Evolutionary conservation across 2,797 vertebrate species (phyloP).

Genomic region (Thripadectes ignobilis): DNA sequence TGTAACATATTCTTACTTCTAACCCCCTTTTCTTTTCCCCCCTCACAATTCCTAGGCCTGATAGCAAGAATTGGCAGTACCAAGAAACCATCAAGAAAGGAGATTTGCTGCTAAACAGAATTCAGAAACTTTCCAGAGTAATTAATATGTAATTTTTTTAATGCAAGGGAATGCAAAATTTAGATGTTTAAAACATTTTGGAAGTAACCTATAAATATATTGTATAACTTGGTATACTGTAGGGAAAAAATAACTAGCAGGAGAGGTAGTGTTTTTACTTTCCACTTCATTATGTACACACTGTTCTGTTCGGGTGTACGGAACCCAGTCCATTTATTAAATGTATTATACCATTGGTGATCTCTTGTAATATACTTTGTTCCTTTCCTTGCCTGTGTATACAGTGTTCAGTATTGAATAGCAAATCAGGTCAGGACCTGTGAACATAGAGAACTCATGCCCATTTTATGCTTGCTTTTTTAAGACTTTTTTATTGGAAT

Average conservation of each 20-base stretch:
- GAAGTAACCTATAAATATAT: conserved; percentile 68
- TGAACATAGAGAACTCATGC: background rate
- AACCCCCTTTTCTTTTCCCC: background rate
- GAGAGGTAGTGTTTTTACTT: conserved; percentile 69
- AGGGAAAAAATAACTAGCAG: conserved; percentile 33
- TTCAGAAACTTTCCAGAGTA: conserved; percentile 97
- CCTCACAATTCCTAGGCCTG: conserved; percentile 82
- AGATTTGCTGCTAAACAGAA: conserved; percentile 95
- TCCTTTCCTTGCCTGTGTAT: background rate
- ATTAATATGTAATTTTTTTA: conserved; percentile 92
- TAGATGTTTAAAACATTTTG: conserved; percentile 61
- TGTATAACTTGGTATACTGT: conserved; percentile 63
- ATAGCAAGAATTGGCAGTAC: conserved; percentile 99
- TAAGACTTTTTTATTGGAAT: background rate
- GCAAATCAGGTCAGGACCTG: background rate
- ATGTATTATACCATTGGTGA: conserved; percentile 45
- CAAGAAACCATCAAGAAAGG: conserved; percentile 99
- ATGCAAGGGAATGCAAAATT: conserved; percentile 37
- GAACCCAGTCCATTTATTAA: conserved; percentile 64
- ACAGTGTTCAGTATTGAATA: background rate
- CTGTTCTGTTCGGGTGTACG: conserved; percentile 46
- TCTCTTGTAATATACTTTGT: background rate
- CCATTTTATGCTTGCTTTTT: background rate
- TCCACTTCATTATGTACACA: conserved; percentile 66
- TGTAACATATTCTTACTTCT: background rate